Percentiles rank a stretch among this genome's conserved stretches.
phyloP scores from a whole-genome alignment of 2,888 invertebrate species.

The Mayetiola destructor region DNA sequence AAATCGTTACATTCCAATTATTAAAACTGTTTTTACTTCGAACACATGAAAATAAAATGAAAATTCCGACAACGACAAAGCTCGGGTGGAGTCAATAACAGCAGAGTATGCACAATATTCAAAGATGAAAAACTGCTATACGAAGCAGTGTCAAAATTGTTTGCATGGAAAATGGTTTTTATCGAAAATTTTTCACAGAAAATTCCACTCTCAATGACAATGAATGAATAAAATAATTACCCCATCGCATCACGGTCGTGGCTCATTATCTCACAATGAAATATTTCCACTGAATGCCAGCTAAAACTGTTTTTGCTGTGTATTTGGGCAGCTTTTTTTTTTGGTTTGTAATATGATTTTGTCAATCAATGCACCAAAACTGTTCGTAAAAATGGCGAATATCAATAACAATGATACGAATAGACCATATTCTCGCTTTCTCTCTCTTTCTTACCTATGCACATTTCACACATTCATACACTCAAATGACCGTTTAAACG shows the following conservation, averaged over 20 bases:
- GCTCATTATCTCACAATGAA: constrained; percentile 2
- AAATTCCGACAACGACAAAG: no score
- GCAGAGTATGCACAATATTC: background rate
- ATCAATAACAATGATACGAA: constrained; percentile 9
- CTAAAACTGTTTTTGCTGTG: background rate
- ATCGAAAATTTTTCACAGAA: background rate
- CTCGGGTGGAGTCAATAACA: constrained; percentile 9
- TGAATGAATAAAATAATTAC: background rate
- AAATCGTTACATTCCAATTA: no score
- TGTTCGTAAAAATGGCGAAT: constrained; percentile 11
- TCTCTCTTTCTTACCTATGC: background rate
- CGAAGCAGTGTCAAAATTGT: background rate
- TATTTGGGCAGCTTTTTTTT: background rate
- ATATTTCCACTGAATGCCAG: constrained; percentile 1
- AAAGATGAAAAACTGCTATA: background rate
- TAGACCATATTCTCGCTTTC: background rate
- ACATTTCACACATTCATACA: background rate
- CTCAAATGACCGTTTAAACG: constrained; percentile 4
- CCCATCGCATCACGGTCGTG: constrained; percentile 15
- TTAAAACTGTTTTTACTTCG: no score
- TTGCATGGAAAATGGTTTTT: constrained; percentile 3
- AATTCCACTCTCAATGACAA: background rate
- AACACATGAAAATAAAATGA: no score
- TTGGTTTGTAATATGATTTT: background rate
- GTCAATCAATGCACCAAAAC: constrained; percentile 12